These are phyloP conservation scores for Erpetoichthys calabaricus DNA, from an alignment of 2,797 vertebrate species.

Conservation along the genomic window DNA sequence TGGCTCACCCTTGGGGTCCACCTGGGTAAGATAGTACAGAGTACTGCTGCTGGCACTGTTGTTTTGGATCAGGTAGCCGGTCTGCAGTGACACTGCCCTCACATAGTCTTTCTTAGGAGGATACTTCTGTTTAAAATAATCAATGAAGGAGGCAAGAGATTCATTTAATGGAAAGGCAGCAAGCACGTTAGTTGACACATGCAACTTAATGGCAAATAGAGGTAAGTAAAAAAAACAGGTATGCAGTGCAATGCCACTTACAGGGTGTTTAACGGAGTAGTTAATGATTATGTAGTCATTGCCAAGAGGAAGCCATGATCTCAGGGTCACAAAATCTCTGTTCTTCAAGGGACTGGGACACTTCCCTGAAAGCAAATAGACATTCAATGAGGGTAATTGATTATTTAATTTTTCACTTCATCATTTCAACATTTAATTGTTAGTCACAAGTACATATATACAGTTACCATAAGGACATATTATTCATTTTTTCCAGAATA, in stretches of 20 bases:
- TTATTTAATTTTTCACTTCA: too few relatives aligned
- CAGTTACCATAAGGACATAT: too few relatives aligned
- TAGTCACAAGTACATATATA: too few relatives aligned
- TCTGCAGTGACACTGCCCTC: constrained; percentile 71
- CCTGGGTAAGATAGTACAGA: constrained; percentile 76
- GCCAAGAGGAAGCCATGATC: constrained; percentile 73
- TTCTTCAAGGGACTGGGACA: constrained; percentile 71
- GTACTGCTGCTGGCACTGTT: constrained; percentile 45
- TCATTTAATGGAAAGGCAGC: too few relatives aligned
- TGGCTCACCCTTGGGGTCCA: constrained; percentile 74
- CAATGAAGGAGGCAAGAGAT: too few relatives aligned
- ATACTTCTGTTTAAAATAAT: constrained; percentile 48
- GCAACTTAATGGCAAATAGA: background rate
- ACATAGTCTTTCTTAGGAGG: constrained; percentile 75
- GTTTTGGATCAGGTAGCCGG: constrained; percentile 72
- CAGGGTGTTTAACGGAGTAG: constrained; percentile 80
- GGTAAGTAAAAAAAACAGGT: too few relatives aligned
- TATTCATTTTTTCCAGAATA: too few relatives aligned
- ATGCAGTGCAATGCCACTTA: too few relatives aligned
- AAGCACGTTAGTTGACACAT: too few relatives aligned
- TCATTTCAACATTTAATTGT: too few relatives aligned
- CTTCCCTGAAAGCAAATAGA: constrained; percentile 45
- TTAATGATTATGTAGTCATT: constrained; percentile 78
- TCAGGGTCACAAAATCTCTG: constrained; percentile 73
- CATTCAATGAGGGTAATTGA: too few relatives aligned